Percentiles rank a stretch among this genome's conserved stretches.
These are phyloP conservation scores for Dipodomys merriami DNA, from an alignment of 2,113 vertebrate species.

Conservation along the genomic window DNA sequence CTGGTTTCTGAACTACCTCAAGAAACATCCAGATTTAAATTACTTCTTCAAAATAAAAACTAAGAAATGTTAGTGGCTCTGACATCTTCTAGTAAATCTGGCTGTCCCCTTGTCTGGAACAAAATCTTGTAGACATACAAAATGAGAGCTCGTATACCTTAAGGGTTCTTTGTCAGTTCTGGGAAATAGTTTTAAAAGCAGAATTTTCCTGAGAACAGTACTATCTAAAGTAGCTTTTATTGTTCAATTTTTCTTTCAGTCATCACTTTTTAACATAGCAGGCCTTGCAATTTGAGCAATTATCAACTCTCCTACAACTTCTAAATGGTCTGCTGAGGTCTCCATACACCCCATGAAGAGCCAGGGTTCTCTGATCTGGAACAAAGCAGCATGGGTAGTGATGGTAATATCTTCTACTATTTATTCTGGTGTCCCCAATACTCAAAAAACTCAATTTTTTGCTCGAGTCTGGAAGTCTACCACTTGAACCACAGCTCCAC, in stretches of 20 bases:
- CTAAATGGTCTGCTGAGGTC: conserved; percentile 31
- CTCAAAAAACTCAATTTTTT: no score
- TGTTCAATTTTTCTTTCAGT: conserved; percentile 48
- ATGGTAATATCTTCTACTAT: not conserved
- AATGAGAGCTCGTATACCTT: not conserved
- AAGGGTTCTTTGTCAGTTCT: conserved; percentile 49
- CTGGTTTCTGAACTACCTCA: conserved; percentile 19
- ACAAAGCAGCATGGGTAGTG: conserved; percentile 26
- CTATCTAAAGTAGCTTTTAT: conserved; percentile 42
- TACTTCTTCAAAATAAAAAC: conserved; percentile 64
- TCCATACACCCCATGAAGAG: conserved; percentile 1
- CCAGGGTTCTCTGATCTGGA: not conserved
- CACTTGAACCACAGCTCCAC: no score
- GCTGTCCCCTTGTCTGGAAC: not conserved
- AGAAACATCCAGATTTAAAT: conserved; percentile 16
- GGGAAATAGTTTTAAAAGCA: conserved; percentile 60
- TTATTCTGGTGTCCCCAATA: no score
- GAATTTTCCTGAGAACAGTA: conserved; percentile 47
- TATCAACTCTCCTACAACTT: conserved; percentile 48
- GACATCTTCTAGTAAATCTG: conserved; percentile 27
- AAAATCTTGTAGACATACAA: conserved; percentile 23
- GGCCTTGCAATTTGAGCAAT: not conserved
- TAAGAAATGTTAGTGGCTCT: conserved; percentile 44
- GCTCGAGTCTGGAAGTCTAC: no score
- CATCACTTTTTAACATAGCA: conserved; percentile 7